Percentiles rank a stretch among this genome's conserved stretches.
Conservation (phyloP, 2,797 vertebrate genomes). For the Chaenodraco wilsoni region DNA sequence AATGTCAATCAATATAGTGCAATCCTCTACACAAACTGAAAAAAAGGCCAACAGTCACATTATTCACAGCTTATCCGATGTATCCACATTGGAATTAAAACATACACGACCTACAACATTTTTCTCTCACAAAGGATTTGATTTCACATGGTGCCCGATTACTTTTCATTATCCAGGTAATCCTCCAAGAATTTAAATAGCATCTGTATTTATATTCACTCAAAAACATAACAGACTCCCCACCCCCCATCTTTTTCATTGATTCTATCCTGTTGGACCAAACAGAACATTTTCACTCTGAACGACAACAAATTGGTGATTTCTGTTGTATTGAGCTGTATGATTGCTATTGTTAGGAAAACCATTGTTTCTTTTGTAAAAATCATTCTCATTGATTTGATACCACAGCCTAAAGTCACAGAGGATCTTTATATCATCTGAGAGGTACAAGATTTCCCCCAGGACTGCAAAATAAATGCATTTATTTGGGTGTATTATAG, state of each 20-base stretch:
- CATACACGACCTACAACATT: conserved; percentile 50
- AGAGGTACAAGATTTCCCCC: background rate
- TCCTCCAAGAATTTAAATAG: conserved; percentile 32
- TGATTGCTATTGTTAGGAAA: conserved; percentile 43
- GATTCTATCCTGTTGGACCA: conserved; percentile 60
- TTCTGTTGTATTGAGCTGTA: conserved; percentile 49
- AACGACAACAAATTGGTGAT: conserved; percentile 37
- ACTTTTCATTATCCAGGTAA: conserved; percentile 42
- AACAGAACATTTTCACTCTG: conserved; percentile 57
- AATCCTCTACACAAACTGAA: conserved; percentile 71
- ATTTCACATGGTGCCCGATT: conserved; percentile 74
- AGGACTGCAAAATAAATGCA: background rate
- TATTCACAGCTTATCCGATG: conserved; percentile 34
- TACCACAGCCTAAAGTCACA: conserved; percentile 22
- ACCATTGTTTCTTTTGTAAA: conserved; percentile 59
- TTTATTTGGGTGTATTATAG: background rate
- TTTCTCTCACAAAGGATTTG: conserved; percentile 61
- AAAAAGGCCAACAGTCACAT: conserved; percentile 70
- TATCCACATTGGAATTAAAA: conserved; percentile 43
- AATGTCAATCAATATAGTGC: conserved; percentile 81
- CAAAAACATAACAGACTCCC: conserved; percentile 8
- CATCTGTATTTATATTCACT: conserved; percentile 27
- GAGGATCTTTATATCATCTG: conserved; percentile 6
- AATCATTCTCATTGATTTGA: conserved; percentile 62
- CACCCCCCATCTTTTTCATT: conserved; percentile 16